A percentile compares a stretch with the other conserved stretches of the same genome.
phyloP scores from a whole-genome alignment of 2,113 vertebrate species.

The Semicossyphus pulcher region DNA sequence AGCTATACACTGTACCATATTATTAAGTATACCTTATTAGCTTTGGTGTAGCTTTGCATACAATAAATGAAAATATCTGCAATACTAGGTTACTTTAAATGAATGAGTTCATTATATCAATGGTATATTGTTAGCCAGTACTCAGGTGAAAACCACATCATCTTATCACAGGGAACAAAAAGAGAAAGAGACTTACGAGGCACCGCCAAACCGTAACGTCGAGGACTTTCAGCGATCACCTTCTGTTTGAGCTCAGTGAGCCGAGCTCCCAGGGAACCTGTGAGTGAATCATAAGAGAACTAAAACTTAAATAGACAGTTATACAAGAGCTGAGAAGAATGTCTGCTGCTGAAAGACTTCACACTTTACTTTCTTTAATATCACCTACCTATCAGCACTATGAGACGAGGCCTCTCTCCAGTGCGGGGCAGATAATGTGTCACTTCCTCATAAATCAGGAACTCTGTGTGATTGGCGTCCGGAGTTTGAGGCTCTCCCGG shows the following conservation, averaged over 20 bases:
- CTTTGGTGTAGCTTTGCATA: not conserved
- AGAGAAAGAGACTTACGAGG: conserved; percentile 88
- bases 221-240: conserved; percentile 91
- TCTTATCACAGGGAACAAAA: not conserved
- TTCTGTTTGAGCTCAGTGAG: conserved; percentile 94
- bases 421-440: conserved; percentile 87
- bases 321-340: not conserved
- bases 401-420: conserved; percentile 88
- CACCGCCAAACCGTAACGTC: conserved; percentile 89
- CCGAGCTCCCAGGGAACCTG: conserved; percentile 92
- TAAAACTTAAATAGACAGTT: not conserved
- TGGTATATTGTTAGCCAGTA: too few species aligned
- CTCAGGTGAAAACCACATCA: not conserved
- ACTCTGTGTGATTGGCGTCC: conserved; percentile 75
- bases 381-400: conserved; percentile 90
- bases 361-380: not conserved
- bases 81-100: too few species aligned
- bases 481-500: conserved; percentile 78
- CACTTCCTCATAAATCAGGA: conserved; percentile 93
- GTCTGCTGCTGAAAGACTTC: too few species aligned
- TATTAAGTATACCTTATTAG: too few species aligned
- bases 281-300: not conserved
- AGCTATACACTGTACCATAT: too few species aligned
- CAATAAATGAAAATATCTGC: too few species aligned
- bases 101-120: too few species aligned